A percentile compares a stretch with the other conserved stretches of the same genome.
phyloP scores from a whole-genome alignment of 2,888 invertebrate genomes.

The Tanaodytes sp. region DNA sequence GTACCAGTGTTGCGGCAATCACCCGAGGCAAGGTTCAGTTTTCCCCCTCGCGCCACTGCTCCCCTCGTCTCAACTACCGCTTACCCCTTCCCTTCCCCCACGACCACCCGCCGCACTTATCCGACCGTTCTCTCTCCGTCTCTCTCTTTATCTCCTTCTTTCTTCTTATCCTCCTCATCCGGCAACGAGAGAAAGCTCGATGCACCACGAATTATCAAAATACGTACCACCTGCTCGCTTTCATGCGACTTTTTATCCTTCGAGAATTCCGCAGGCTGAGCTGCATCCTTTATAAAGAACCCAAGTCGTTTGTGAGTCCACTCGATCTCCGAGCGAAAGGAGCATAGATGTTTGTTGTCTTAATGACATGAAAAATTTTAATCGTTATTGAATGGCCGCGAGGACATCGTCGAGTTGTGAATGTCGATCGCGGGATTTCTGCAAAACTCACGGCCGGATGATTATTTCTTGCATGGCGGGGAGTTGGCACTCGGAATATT shows the following conservation, averaged over 20 bases:
- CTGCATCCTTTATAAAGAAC: slow-evolving; percentile 23
- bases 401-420: slow-evolving; percentile 21
- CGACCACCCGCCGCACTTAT: slow-evolving; percentile 27
- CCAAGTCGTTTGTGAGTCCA: slow-evolving; percentile 14
- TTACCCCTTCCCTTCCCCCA: slow-evolving; percentile 21
- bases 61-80: neutral
- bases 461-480: neutral
- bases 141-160: too few relatives aligned
- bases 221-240: slow-evolving; percentile 61
- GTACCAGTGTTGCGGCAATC: slow-evolving; percentile 52
- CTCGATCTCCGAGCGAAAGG: too few relatives aligned
- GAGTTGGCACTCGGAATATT: neutral
- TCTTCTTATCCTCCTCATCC: slow-evolving; percentile 36
- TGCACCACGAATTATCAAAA: slow-evolving; percentile 66
- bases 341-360: slow-evolving; percentile 42
- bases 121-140: slow-evolving; percentile 28
- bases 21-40: slow-evolving; percentile 51
- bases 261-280: slow-evolving; percentile 25
- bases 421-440: slow-evolving; percentile 14
- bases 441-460: neutral
- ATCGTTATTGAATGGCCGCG: slow-evolving; percentile 28
- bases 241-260: slow-evolving; percentile 57
- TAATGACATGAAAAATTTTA: slow-evolving; percentile 41
- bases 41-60: slow-evolving; percentile 14
- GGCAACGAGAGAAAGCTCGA: slow-evolving; percentile 41